phyloP scores from a whole-genome alignment of 2,797 vertebrate species.

The Alfaro cultratus region DNA sequence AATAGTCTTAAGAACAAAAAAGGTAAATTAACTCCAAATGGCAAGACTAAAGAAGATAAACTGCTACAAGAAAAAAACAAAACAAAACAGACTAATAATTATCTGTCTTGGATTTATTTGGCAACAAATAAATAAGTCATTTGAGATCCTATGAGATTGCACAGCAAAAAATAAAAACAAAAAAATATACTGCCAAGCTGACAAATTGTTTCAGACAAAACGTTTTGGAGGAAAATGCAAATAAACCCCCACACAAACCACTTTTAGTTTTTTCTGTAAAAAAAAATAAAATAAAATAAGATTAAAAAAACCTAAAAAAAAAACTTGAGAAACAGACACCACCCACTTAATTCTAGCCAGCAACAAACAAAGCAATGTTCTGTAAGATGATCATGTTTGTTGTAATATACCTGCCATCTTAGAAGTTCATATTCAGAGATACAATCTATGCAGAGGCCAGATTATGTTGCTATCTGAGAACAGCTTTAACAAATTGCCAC shows the following conservation, averaged over 20 bases:
- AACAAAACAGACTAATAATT: conserved; percentile 10
- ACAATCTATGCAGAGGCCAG: neutral
- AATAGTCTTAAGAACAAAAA: neutral
- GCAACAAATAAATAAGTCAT: conserved; percentile 32
- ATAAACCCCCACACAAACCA: neutral
- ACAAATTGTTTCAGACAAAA: neutral
- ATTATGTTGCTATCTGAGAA: neutral
- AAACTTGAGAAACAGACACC: neutral
- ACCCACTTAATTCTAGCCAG: conserved; percentile 3
- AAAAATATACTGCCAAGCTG: neutral
- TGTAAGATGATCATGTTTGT: neutral
- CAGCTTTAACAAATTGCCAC: too few relatives aligned
- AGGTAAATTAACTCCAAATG: neutral
- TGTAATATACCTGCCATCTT: neutral
- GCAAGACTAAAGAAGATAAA: neutral
- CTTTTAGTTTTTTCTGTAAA: neutral
- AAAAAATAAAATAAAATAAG: neutral
- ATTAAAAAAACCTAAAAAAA: neutral
- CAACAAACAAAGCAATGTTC: conserved; percentile 24
- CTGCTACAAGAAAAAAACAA: neutral
- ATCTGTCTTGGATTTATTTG: conserved; percentile 34
- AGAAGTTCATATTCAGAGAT: neutral
- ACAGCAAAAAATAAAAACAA: conserved; percentile 7
- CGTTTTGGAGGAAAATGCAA: neutral
- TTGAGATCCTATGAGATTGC: conserved; percentile 20